Conservation (phyloP, 2,888 invertebrate genomes). For the Polyommatus icarus region DNA sequence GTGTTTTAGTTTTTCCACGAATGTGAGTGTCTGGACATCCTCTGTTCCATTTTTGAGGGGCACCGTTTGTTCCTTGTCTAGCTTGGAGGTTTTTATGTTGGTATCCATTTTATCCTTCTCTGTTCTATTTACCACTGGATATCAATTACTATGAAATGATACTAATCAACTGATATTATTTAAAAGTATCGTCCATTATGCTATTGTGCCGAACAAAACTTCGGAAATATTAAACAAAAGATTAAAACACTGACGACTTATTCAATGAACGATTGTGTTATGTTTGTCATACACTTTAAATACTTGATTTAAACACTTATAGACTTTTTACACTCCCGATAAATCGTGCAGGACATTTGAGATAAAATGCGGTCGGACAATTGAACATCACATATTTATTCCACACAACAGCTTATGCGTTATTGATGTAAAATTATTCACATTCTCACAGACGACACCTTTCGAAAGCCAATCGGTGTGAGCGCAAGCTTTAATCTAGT, state of each 20-base stretch:
- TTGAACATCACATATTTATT: constrained; percentile 4
- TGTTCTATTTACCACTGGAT: neutral
- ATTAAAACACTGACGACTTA: neutral
- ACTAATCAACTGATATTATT: neutral
- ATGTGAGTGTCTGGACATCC: constrained; percentile 57
- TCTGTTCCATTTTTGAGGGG: constrained; percentile 46
- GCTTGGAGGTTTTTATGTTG: neutral
- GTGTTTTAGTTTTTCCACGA: constrained; percentile 70
- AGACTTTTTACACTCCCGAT: neutral
- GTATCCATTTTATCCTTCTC: neutral
- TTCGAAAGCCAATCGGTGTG: neutral
- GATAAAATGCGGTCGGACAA: neutral
- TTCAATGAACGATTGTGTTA: neutral
- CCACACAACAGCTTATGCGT: neutral
- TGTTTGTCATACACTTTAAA: neutral
- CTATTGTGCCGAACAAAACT: neutral
- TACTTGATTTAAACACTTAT: neutral
- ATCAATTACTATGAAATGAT: neutral
- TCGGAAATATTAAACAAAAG: neutral
- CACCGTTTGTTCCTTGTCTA: neutral
- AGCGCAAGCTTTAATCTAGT: neutral
- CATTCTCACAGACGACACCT: neutral
- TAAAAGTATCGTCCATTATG: neutral
- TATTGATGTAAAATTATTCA: constrained; percentile 1
- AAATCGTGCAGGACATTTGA: neutral